These are phyloP conservation scores for Agriopis leucophaearia DNA, from an alignment of 2,888 invertebrate species.

Conservation along the genomic window DNA sequence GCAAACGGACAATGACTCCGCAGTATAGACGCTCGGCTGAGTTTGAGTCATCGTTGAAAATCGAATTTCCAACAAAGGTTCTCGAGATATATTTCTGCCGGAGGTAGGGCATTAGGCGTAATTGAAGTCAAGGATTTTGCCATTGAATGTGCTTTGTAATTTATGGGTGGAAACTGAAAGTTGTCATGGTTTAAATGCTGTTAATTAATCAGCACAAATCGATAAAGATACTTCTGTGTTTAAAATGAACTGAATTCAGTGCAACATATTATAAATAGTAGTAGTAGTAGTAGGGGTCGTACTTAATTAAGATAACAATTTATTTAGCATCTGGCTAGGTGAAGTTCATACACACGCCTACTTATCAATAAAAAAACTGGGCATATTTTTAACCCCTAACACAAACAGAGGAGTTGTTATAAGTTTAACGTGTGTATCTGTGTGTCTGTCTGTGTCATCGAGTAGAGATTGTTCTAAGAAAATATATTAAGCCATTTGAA, in stretches of 20 bases:
- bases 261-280: too few species aligned
- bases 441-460: too few species aligned
- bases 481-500: too few species aligned
- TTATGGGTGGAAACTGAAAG: conserved; percentile 39
- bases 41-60: conserved; percentile 44
- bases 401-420: too few species aligned
- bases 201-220: conserved; percentile 32
- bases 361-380: too few species aligned
- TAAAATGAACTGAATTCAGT: neutral
- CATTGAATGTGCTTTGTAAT: conserved; percentile 46
- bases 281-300: too few species aligned
- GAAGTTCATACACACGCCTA: too few species aligned
- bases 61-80: conserved; percentile 45
- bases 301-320: too few species aligned
- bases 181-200: conserved; percentile 37
- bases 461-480: too few species aligned
- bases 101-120: conserved; percentile 40
- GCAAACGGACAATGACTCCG: conserved; percentile 45
- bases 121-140: conserved; percentile 48
- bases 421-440: too few species aligned
- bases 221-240: neutral
- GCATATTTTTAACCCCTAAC: too few species aligned
- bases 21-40: conserved; percentile 45
- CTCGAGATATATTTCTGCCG: conserved; percentile 38
- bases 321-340: too few species aligned